A percentile compares a stretch with the other conserved stretches of the same genome.
Conservation (phyloP, 2,797 vertebrate genomes). For the Danio albolineatus region DNA sequence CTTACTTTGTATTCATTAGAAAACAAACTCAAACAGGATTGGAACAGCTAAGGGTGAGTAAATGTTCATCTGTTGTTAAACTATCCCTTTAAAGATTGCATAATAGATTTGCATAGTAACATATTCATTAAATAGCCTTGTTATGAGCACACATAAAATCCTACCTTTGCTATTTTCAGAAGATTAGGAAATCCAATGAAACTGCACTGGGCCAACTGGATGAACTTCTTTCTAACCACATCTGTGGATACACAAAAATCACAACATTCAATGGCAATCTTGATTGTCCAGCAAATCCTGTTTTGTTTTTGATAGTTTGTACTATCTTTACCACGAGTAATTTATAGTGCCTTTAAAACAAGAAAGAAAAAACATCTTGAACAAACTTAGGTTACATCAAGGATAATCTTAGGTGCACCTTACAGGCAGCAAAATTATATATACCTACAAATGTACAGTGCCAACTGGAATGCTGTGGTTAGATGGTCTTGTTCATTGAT, state of each 20-base stretch:
- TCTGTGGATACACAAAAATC: constrained; percentile 68
- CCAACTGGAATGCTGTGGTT: background rate
- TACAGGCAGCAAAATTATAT: background rate
- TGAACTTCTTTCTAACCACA: constrained; percentile 74
- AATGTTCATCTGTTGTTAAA: too few relatives aligned
- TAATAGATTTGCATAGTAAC: too few relatives aligned
- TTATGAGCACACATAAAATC: background rate
- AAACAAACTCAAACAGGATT: too few relatives aligned
- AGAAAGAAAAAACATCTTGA: background rate
- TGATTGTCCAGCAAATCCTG: background rate
- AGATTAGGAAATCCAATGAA: constrained; percentile 84
- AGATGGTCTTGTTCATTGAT: background rate
- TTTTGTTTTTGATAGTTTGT: background rate
- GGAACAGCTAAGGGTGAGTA: too few relatives aligned
- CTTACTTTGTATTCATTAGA: too few relatives aligned
- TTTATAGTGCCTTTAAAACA: background rate
- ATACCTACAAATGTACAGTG: background rate
- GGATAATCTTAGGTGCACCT: background rate
- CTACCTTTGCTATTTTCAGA: constrained; percentile 80
- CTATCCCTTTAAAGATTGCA: too few relatives aligned
- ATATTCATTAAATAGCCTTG: too few relatives aligned
- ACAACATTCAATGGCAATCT: background rate
- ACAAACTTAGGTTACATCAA: background rate
- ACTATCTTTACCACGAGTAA: background rate
- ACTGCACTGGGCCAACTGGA: constrained; percentile 68